phyloP scores from a whole-genome alignment of 2,888 invertebrate genomes.

The Merodon equestris region DNA sequence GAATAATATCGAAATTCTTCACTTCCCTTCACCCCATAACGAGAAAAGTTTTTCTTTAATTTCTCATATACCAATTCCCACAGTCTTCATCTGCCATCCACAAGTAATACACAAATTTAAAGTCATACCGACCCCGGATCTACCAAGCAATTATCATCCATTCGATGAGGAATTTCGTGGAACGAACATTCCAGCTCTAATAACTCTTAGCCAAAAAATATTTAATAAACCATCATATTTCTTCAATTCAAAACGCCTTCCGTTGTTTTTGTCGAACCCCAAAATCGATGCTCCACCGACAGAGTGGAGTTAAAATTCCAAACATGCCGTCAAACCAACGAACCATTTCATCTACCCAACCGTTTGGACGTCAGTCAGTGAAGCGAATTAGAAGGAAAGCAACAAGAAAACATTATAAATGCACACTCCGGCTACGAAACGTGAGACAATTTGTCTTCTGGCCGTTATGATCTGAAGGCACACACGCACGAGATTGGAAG shows the following conservation, averaged over 20 bases:
- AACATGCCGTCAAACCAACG: conserved; percentile 42
- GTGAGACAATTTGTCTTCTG: conserved; percentile 60
- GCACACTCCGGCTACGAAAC: conserved; percentile 22
- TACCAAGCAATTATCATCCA: conserved; percentile 26
- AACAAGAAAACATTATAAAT: conserved; percentile 14
- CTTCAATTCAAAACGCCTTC: too few relatives aligned
- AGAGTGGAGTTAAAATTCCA: conserved; percentile 44
- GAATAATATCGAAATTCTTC: too few relatives aligned
- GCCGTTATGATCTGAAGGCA: conserved; percentile 46
- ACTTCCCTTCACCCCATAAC: too few relatives aligned
- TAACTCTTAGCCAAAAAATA: conserved; percentile 13
- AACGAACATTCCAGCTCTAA: conserved; percentile 8
- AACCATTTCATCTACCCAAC: conserved; percentile 43
- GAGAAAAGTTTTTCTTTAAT: too few relatives aligned
- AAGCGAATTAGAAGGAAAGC: conserved; percentile 18
- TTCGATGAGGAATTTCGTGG: conserved; percentile 9
- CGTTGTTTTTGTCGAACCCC: too few relatives aligned
- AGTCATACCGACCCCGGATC: not conserved
- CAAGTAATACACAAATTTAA: conserved; percentile 11
- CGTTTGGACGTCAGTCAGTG: not conserved
- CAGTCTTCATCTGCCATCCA: conserved; percentile 17
- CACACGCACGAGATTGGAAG: not conserved
- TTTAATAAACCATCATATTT: conserved; percentile 28
- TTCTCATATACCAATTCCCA: too few relatives aligned
- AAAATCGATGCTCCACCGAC: conserved; percentile 6